Base-by-base conservation (phyloP, 2,888 invertebrate genomes). In the Catocala nupta region DNA sequence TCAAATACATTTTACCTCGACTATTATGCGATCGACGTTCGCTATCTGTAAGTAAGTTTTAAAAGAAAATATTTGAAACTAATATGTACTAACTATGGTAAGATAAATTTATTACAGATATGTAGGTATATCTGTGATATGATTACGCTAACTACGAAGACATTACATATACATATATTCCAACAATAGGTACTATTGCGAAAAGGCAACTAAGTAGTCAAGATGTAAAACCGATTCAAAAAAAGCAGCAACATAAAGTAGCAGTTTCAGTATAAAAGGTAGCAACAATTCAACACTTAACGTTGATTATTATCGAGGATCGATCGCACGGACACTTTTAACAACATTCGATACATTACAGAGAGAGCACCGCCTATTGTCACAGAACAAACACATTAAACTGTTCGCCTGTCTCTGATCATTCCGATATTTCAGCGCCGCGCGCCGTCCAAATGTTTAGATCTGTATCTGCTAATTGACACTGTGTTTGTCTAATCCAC, bases 301-400 rank as follows among this genome's bases (percentile, higher is more conserved):
- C 73, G 76, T 84, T 87, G 86, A 87, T 87, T 70, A 59, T 87
- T 70, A 59, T 42, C 73, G 70, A 71, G 56, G 9, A 58, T 54
- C 69, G 77, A 88, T 87, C 84, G 69, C 65, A 80, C 67, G 76
- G 84, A 86, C 85, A 85, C 82, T 85, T 81, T 78, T 81, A 82
- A 80, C 84, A 82, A 87, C 86, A 88, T 86, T 86, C 75, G 88
- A 90, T 90, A 87, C 84, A 84, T 88, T 87, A 84, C 80, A 86
- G 81, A 84, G 82, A 77, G 82, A 63, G 9, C 67, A 77, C 83
- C 86, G 84, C 71, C 79, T 61, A 70, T 86, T 84, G 82, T 84
- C 56, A 62, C 55, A 59, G 51, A 65, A 77, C 67, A 78, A 66
- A 78, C 70, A 74, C 73, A 75, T 77, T 76, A 78, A 80, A 78